A percentile compares a stretch with the other conserved stretches of the same genome.
phyloP scores from a whole-genome alignment of 2,113 vertebrate genomes.

The Felis catus region DNA sequence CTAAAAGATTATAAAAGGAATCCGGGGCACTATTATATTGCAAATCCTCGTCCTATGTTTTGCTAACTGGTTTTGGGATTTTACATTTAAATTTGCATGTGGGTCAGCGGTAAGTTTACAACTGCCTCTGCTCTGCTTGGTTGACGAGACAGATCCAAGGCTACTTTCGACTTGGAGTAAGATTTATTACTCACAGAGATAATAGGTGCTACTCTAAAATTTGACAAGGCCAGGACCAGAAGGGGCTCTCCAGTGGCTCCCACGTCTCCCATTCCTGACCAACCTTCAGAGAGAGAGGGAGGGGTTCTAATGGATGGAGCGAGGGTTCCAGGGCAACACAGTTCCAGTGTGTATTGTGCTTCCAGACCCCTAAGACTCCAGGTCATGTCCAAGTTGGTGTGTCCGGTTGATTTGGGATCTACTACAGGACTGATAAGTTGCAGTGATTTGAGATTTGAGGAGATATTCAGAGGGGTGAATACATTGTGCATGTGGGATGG shows the following conservation, averaged over 20 bases:
- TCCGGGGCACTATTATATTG: conserved; percentile 89
- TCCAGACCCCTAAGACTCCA: not conserved
- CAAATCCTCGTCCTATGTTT: conserved; percentile 92
- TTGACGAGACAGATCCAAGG: not conserved
- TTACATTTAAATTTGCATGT: not conserved
- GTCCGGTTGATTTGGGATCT: conserved; percentile 90
- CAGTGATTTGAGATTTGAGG: not conserved
- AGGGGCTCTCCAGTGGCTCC: not conserved
- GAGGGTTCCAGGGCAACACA: not conserved
- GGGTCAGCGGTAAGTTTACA: not conserved
- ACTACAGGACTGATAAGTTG: conserved; percentile 86
- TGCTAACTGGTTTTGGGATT: conserved; percentile 91
- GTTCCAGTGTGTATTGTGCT: not conserved
- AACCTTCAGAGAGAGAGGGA: not conserved
- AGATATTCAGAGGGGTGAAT: not conserved
- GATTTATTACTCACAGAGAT: conserved; percentile 1
- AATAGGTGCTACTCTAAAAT: not conserved
- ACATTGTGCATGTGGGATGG: not conserved
- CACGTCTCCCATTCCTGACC: not conserved
- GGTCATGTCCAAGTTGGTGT: conserved; percentile 90
- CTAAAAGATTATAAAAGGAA: conserved; percentile 88
- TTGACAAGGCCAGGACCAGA: not conserved
- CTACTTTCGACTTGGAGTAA: not conserved
- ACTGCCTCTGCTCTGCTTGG: not conserved
- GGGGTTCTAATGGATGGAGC: not conserved